Evolutionary conservation across 1,140 invertebrate genomes (phyloP), one percentile per base, ranked within the genome.

Genomic region (Harlomillsia oculata): DNA sequence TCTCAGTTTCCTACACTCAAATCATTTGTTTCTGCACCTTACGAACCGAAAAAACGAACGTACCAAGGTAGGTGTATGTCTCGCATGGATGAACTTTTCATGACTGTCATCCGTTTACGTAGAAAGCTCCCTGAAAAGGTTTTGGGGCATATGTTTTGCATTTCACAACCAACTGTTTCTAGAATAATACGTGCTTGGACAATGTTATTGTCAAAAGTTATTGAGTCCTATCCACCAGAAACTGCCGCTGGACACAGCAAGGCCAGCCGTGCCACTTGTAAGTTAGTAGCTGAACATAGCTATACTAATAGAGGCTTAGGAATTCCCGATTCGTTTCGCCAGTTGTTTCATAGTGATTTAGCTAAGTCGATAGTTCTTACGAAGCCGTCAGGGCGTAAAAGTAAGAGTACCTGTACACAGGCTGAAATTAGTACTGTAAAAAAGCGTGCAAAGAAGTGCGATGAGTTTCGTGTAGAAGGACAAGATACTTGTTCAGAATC

Each of bases 111-210:
- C 13, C 30, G 63, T 49, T 53, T 65, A 2, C 49, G 49, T 21
- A 16, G 63, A 16, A 58, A 54, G 14, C 40, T 65, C n/a, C 63
- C 63, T 30, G 63, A 65, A 32, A 65, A 65, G 44, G 53, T 65
- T 1, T 28, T 65, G 16, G 63, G 63, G 11, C 59, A 65, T 45
- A 65, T 65, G 63, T 65, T 65, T 39, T 61, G 34, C 32, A 54
- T 65, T 30, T 61, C 63, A 16, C 63, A 62, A 30, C 59, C 63
- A 2, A 59, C 63, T 5, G 63, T 65, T 14, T 61, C 63, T 9
- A 32, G 63, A 36, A 53, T 55, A 9, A 36, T 65, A 25, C 45
- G 63, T 21, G 63, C 63, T 36, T 65, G 63, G 63, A 65, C 63
- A 18, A 50, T 61, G 29, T 44, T 65, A 0, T 36, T 65, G 11